phyloP scores from a whole-genome alignment of 2,797 vertebrate species.

The Podargus strigoides region DNA sequence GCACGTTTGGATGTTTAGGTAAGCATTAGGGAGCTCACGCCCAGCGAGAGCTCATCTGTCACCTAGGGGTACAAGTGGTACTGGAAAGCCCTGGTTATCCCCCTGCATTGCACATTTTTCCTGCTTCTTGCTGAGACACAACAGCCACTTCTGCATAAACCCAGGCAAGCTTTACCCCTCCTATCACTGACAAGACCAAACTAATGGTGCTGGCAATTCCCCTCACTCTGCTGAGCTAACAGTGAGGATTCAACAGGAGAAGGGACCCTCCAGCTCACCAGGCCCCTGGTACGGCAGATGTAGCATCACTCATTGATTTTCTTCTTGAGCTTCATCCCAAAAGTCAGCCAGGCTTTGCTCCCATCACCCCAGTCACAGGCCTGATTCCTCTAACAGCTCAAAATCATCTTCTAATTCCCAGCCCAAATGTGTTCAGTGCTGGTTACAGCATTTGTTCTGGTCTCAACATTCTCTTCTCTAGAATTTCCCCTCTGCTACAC shows the following conservation, averaged over 20 bases:
- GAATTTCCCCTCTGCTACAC: background rate
- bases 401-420: background rate
- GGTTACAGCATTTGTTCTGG: background rate
- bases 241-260: background rate
- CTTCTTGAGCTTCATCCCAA: background rate
- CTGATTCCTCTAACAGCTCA: background rate
- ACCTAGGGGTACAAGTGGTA: no score
- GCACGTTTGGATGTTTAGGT: background rate
- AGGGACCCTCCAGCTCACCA: background rate
- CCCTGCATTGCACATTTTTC: background rate
- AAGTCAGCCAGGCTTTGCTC: background rate
- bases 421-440: background rate
- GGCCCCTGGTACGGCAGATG: background rate
- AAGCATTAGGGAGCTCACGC: background rate
- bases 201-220: background rate
- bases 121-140: background rate
- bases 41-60: background rate
- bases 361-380: background rate
- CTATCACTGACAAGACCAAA: background rate
- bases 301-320: background rate
- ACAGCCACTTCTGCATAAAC: background rate
- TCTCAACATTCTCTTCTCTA: accelerated
- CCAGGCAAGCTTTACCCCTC: background rate
- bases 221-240: background rate
- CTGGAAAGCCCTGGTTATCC: background rate